Percentiles rank a stretch among this genome's conserved stretches.
These are phyloP conservation scores for Apogon hyalosoma DNA, from an alignment of 2,797 vertebrate species.

Conservation along the genomic window DNA sequence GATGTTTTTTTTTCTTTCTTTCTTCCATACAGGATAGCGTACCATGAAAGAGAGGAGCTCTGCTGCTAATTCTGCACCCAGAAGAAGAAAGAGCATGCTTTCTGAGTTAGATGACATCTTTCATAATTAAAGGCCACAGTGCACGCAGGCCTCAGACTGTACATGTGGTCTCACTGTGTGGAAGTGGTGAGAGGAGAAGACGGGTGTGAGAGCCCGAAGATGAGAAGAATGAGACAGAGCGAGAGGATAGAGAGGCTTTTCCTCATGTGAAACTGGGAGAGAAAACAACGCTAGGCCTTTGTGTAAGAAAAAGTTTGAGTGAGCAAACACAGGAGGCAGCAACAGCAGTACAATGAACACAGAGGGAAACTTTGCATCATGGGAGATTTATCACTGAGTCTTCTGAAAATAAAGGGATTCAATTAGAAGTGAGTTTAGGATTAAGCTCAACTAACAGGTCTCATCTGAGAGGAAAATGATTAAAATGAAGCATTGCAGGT, in stretches of 20 bases:
- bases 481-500: not conserved
- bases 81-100: constrained; percentile 41
- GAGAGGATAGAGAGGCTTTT: constrained; percentile 16
- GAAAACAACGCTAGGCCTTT: constrained; percentile 13
- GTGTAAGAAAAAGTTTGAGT: not conserved
- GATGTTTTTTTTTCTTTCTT: constrained; percentile 35
- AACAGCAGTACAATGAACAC: not conserved
- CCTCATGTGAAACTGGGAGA: constrained; percentile 1
- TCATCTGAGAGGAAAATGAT: constrained; percentile 5
- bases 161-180: constrained; percentile 69
- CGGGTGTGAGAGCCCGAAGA: constrained; percentile 20
- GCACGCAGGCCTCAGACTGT: constrained; percentile 54
- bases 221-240: constrained; percentile 14
- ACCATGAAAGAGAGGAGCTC: constrained; percentile 59
- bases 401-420: no score
- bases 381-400: not conserved
- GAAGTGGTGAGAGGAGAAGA: constrained; percentile 46
- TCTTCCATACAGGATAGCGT: constrained; percentile 12
- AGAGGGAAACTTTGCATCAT: not conserved
- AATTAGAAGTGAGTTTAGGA: not conserved
- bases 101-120: constrained; percentile 61
- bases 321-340: constrained; percentile 9
- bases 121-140: constrained; percentile 72
- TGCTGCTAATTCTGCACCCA: constrained; percentile 60
- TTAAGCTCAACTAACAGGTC: not conserved